Percentiles rank a stretch among this genome's conserved stretches.
Conservation (phyloP, 2,888 invertebrate species). For the Mythimna loreyi region DNA sequence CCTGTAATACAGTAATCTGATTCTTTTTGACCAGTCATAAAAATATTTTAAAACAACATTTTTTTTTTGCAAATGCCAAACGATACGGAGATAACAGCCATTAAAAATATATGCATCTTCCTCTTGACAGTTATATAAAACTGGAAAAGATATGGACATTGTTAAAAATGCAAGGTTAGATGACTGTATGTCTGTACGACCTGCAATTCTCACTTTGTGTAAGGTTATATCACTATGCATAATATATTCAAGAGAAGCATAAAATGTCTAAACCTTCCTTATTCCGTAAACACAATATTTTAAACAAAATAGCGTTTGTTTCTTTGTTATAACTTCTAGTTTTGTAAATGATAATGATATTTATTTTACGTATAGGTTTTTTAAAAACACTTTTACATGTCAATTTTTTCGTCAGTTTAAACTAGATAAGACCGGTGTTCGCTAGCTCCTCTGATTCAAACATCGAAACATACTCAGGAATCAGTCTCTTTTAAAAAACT, state of each 20-base stretch:
- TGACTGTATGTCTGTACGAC: slow-evolving; percentile 10
- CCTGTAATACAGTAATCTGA: background rate
- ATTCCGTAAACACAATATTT: slow-evolving; percentile 43
- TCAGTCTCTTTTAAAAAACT: too few species aligned
- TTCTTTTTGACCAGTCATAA: slow-evolving; percentile 4
- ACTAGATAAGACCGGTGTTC: too few species aligned
- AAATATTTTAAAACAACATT: background rate
- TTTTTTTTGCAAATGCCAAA: slow-evolving; percentile 11
- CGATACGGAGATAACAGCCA: slow-evolving; percentile 26
- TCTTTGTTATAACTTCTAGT: slow-evolving; percentile 8
- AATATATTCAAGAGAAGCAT: slow-evolving; percentile 32
- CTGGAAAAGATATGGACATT: slow-evolving; percentile 9
- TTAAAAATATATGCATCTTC: slow-evolving; percentile 25
- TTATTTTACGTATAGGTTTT: too few species aligned
- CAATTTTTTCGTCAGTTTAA: too few species aligned
- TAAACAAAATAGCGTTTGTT: slow-evolving; percentile 23
- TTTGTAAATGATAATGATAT: background rate
- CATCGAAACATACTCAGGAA: too few species aligned
- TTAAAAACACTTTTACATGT: too few species aligned
- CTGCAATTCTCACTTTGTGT: slow-evolving; percentile 13
- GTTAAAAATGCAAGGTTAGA: slow-evolving; percentile 22
- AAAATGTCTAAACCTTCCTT: slow-evolving; percentile 35
- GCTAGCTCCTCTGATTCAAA: too few species aligned
- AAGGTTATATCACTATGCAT: slow-evolving; percentile 33
- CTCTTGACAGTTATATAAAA: slow-evolving; percentile 32